Evolutionary conservation across 2,113 vertebrate genomes (phyloP).

Genomic region (Edolisoma coerulescens): DNA sequence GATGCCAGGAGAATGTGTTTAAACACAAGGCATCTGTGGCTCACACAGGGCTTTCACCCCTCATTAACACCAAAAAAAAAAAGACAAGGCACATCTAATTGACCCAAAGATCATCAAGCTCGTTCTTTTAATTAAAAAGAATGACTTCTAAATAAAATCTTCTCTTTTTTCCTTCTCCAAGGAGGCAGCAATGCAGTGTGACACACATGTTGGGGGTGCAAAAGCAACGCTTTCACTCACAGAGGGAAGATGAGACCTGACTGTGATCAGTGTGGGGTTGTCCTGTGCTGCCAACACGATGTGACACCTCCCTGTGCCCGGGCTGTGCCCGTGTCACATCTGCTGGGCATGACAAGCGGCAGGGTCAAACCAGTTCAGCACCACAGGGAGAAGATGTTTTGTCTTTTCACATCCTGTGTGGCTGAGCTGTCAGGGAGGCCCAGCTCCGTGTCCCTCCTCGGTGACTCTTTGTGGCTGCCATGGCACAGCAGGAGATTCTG

Average conservation of each 20-base stretch:
- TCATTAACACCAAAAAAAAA: background rate
- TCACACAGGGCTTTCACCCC: background rate
- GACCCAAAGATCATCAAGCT: background rate
- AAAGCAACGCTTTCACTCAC: background rate
- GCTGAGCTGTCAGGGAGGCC: background rate
- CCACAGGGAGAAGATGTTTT: background rate
- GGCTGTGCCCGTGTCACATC: background rate
- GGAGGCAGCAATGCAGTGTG: background rate
- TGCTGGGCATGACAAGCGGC: background rate
- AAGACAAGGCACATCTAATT: background rate
- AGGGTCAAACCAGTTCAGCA: background rate
- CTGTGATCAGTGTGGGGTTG: background rate
- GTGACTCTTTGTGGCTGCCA: background rate
- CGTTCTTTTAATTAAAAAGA: background rate
- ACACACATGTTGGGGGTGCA: background rate
- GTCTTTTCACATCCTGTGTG: background rate
- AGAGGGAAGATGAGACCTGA: background rate
- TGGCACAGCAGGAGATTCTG: background rate
- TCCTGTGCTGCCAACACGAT: background rate
- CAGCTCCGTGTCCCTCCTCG: background rate
- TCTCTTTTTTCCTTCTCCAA: background rate
- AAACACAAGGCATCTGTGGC: background rate
- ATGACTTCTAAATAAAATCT: background rate
- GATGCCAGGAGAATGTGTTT: background rate
- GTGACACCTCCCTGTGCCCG: background rate